Conservation (phyloP, 64 coral and sea anemone genomes). For the Stichodactyla helianthus region DNA sequence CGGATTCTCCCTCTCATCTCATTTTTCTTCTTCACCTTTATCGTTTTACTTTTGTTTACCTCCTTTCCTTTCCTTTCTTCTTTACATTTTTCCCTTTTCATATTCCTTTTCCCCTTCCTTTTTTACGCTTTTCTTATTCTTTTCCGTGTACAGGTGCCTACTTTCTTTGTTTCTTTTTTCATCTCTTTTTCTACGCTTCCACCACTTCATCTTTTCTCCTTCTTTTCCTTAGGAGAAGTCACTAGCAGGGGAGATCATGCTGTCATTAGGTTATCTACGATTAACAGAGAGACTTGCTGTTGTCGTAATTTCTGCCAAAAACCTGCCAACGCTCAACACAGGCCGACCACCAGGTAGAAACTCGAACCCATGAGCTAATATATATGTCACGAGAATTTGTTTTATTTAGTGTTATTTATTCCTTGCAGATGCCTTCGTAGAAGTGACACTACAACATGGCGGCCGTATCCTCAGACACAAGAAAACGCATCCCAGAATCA, state of each 20-base stretch:
- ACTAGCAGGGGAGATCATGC: constrained; percentile 62
- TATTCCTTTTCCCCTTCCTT: too few species aligned
- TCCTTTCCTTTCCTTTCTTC: too few species aligned
- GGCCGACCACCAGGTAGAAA: constrained; percentile 28
- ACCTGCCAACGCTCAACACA: constrained; percentile 29
- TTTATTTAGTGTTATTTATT: background rate
- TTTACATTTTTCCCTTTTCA: too few species aligned
- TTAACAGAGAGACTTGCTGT: constrained; percentile 77
- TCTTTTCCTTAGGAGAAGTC: background rate
- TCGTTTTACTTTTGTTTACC: too few species aligned
- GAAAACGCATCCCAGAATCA: constrained; percentile 25
- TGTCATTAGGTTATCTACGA: constrained; percentile 84
- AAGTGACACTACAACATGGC: constrained; percentile 57
- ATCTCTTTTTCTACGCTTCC: background rate
- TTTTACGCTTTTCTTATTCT: background rate
- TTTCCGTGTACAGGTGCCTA: too few species aligned
- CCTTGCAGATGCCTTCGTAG: constrained; percentile 58
- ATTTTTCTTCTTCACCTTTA: too few species aligned
- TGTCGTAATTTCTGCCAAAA: constrained; percentile 67
- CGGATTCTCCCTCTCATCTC: too few species aligned
- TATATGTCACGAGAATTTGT: too few species aligned
- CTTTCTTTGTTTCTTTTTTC: background rate
- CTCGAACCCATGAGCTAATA: too few species aligned
- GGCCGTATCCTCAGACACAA: constrained; percentile 59
- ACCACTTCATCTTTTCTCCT: background rate